These are phyloP conservation scores for Sycophaga agraensis DNA, from an alignment of 1,140 invertebrate species.

Conservation along the genomic window DNA sequence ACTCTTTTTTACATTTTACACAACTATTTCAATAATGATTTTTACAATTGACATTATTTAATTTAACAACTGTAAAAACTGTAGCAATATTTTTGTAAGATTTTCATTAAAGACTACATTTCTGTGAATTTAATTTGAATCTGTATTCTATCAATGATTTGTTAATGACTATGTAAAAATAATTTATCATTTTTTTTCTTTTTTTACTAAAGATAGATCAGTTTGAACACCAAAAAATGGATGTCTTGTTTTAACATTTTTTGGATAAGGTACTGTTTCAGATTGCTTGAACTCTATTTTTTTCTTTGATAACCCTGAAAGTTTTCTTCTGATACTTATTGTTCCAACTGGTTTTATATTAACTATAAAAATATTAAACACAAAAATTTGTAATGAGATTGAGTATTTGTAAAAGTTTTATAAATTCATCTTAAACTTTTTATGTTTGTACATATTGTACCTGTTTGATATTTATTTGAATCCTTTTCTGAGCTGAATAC, in stretches of 20 bases:
- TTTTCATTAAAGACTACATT: too few relatives aligned
- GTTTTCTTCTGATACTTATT: slow-evolving; percentile 40
- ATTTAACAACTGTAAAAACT: too few relatives aligned
- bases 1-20: too few relatives aligned
- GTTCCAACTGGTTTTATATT: slow-evolving; percentile 40
- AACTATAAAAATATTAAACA: slow-evolving; percentile 30
- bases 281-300: slow-evolving; percentile 7
- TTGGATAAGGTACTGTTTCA: slow-evolving; percentile 34
- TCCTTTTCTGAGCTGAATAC: slow-evolving; percentile 36
- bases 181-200: slow-evolving; percentile 1
- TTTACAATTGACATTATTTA: too few relatives aligned
- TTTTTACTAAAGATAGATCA: background rate
- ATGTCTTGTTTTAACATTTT: slow-evolving; percentile 42
- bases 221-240: slow-evolving; percentile 39
- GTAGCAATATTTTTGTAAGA: too few relatives aligned
- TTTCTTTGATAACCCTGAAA: slow-evolving; percentile 29
- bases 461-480: slow-evolving; percentile 34
- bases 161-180: too few relatives aligned
- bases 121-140: too few relatives aligned
- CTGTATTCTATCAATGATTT: too few relatives aligned
- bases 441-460: slow-evolving; percentile 29
- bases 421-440: background rate
- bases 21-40: too few relatives aligned
- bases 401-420: background rate
- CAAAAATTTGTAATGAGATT: background rate